phyloP scores from a whole-genome alignment of 2,113 vertebrate species.

The Muscicapa adusta region DNA sequence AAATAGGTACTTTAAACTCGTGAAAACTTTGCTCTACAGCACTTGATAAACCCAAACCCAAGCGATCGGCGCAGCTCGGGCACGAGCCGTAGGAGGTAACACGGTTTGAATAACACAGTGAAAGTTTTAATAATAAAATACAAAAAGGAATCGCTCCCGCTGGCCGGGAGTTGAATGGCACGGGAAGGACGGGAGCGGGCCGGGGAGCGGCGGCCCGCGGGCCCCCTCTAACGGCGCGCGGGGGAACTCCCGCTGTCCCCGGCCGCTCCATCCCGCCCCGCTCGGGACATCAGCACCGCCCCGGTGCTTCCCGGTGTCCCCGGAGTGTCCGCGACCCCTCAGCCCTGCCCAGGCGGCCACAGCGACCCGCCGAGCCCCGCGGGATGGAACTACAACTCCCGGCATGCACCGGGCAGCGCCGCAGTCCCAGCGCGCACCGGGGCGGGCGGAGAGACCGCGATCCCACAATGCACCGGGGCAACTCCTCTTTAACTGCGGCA shows the following conservation, averaged over 20 bases:
- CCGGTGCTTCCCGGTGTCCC: background rate
- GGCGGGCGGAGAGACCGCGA: no score
- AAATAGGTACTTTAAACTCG: background rate
- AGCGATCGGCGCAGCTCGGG: background rate
- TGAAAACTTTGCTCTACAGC: background rate
- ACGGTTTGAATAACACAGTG: accelerated
- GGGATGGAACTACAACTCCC: background rate
- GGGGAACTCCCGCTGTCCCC: background rate
- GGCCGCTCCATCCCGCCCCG: no score
- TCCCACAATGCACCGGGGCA: background rate
- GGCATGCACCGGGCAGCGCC: background rate
- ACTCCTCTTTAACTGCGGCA: background rate
- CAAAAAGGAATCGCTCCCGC: accelerated
- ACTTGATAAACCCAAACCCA: background rate
- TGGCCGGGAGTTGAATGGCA: accelerated
- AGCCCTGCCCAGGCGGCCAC: background rate
- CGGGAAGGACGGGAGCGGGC: background rate
- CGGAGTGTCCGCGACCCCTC: background rate
- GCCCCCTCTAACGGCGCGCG: background rate
- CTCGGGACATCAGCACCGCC: background rate
- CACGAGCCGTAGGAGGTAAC: background rate
- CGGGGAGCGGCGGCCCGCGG: background rate
- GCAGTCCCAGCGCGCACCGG: background rate
- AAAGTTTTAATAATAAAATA: background rate
- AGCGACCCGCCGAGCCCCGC: accelerated